Evolutionary conservation across 2,797 vertebrate genomes (phyloP), one percentile per base, ranked within the genome.

Genomic region (Avahi laniger): DNA sequence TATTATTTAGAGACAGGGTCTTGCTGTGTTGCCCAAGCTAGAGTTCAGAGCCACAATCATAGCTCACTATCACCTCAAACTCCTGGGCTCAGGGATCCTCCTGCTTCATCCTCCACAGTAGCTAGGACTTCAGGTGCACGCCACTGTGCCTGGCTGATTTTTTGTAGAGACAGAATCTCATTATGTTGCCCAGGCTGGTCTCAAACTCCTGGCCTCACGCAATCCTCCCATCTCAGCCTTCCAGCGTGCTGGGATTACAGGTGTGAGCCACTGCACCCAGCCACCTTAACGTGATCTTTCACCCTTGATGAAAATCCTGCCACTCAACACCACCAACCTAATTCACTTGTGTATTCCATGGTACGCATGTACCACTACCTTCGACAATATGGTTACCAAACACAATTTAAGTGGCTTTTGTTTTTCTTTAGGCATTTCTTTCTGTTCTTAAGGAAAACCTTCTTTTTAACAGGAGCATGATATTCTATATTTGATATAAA

Each of bases 291-390:
- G 7, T 20, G 11, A 20, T 38, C 22, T 81, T 92, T 81, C 67
- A 35, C 26, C 48, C 30, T 38, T 73, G 7, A 78, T 69, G 30
- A 85, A 82, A 83, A 82, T 24, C 76, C 76, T 48, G n/a, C 17
- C 33, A 90, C 52, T 76, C 7, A 41, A 30, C 8, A 30, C 18
- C 11, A 28, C 28, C 41, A 12, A 2, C 33, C 4, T 4, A 35
- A 48, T 41, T 48, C 26, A 1, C 33, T 70, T 41, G 84, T 61
- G 18, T 10, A 9, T 43, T 57, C 61, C 54, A 0, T 13, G 0
- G 20, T 1, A 35, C 11, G 0, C 38, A 1, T 30, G 0, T 9
- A 18, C 7, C 15, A 22, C 59, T 72, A 10, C 28, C 33, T 59
- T 63, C 67, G 43, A 18, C 72, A 28, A 3, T 4, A 10, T 38